Conservation (phyloP, 2,888 invertebrate genomes). For the Drosophila anceps region DNA sequence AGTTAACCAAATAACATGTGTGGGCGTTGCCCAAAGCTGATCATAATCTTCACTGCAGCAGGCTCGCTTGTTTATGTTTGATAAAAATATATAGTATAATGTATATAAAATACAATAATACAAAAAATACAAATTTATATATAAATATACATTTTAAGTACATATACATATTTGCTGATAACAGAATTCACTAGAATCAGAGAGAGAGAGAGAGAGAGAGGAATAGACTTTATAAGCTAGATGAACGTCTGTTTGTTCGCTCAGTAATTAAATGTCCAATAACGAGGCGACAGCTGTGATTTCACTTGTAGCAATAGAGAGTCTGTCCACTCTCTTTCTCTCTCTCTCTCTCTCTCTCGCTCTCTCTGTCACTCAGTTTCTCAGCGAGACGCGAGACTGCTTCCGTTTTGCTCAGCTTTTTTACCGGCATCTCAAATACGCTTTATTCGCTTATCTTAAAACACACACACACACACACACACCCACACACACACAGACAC, state of each 20-base stretch:
- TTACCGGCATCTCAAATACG: slow-evolving; percentile 6
- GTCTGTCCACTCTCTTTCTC: too few relatives aligned
- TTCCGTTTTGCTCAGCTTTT: slow-evolving; percentile 17
- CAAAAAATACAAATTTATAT: background rate
- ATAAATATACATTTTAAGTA: background rate
- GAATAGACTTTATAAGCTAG: background rate
- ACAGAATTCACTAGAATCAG: background rate
- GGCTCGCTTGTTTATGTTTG: slow-evolving; percentile 13
- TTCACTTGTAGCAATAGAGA: slow-evolving; percentile 1
- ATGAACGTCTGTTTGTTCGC: slow-evolving; percentile 6
- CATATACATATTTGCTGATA: slow-evolving; percentile 15
- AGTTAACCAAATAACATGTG: background rate
- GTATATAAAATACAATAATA: background rate
- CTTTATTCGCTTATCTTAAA: slow-evolving; percentile 29
- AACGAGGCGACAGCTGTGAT: slow-evolving; percentile 28
- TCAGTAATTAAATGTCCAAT: slow-evolving; percentile 26
- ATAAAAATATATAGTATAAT: slow-evolving; percentile 4
- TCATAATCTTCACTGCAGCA: slow-evolving; percentile 17
- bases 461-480: background rate
- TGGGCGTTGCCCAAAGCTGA: background rate
- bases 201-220: background rate
- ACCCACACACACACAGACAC: background rate
- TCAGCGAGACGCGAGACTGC: background rate
- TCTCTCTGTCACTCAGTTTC: background rate
- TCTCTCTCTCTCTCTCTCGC: too few relatives aligned